phyloP scores from a whole-genome alignment of 1,140 invertebrate genomes.

The Bombus pascuorum region DNA sequence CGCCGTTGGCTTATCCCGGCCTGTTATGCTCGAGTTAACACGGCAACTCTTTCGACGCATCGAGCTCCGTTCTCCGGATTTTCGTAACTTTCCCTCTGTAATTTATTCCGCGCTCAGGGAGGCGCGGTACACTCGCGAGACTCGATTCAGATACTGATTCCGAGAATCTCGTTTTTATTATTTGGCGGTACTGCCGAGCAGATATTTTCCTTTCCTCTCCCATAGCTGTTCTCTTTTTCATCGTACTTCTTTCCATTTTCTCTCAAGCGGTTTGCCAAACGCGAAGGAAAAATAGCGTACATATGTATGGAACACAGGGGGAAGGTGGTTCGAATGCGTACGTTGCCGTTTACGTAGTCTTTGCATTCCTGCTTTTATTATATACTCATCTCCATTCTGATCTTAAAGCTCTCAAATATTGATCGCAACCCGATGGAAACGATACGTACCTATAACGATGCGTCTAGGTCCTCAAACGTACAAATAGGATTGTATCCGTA shows the following conservation, averaged over 20 bases:
- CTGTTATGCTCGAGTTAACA: slow-evolving; percentile 27
- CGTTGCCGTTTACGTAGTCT: slow-evolving; percentile 20
- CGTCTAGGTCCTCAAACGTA: slow-evolving; percentile 7
- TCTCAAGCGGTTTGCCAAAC: slow-evolving; percentile 36
- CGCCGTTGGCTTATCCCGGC: not conserved
- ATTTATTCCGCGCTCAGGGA: slow-evolving; percentile 32
- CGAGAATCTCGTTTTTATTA: slow-evolving; percentile 5
- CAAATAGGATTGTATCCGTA: slow-evolving; percentile 11
- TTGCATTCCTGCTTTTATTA: slow-evolving; percentile 49
- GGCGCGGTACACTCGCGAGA: not conserved
- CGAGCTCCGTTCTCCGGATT: not conserved
- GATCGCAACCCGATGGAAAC: slow-evolving; percentile 25
- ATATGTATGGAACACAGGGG: slow-evolving; percentile 3
- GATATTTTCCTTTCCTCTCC: slow-evolving; percentile 13
- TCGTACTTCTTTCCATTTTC: slow-evolving; percentile 26
- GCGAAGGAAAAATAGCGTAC: slow-evolving; percentile 51
- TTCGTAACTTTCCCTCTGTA: slow-evolving; percentile 15
- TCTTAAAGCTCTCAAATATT: slow-evolving; percentile 52
- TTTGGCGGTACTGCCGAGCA: not conserved
- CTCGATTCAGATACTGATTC: slow-evolving; percentile 37
- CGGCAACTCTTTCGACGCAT: not conserved
- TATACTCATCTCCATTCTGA: slow-evolving; percentile 49
- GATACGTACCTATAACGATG: slow-evolving; percentile 1
- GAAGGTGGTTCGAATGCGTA: too few relatives aligned
- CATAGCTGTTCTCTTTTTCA: not conserved